Evolutionary conservation across 2,888 invertebrate species (phyloP).

Genomic region (Pterostichus niger): DNA sequence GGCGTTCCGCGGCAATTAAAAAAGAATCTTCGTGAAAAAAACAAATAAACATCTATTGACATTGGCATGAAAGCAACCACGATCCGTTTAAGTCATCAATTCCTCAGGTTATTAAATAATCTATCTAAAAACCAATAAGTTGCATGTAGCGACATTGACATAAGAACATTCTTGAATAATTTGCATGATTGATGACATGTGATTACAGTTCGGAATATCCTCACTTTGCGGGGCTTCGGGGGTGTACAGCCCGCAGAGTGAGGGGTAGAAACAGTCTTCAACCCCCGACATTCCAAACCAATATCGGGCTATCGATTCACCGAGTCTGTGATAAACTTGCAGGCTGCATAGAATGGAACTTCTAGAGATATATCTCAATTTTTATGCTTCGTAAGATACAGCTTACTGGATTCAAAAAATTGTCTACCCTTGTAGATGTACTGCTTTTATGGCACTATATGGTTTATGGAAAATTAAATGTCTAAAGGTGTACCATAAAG

Average conservation of each 20-base stretch:
- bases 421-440: conserved; percentile 56
- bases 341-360: conserved; percentile 52
- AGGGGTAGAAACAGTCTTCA: conserved; percentile 2
- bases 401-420: conserved; percentile 48
- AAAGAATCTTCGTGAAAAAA: not conserved
- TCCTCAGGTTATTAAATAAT: conserved; percentile 62
- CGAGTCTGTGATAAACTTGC: conserved; percentile 58
- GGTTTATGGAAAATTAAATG: conserved; percentile 27
- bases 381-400: conserved; percentile 59
- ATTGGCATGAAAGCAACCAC: not conserved
- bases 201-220: conserved; percentile 58
- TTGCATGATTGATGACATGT: conserved; percentile 67
- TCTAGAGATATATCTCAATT: conserved; percentile 59
- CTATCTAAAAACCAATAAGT: conserved; percentile 57
- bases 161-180: conserved; percentile 66
- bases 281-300: conserved; percentile 55
- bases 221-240: not conserved
- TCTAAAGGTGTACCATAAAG: not conserved
- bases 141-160: conserved; percentile 63
- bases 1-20: not conserved
- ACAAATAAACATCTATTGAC: conserved; percentile 27
- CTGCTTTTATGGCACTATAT: conserved; percentile 38
- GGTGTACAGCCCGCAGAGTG: not conserved
- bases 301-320: conserved; percentile 59
- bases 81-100: conserved; percentile 53